phyloP scores from a whole-genome alignment of 2,888 invertebrate genomes.

The Lithophane semibrunnea region DNA sequence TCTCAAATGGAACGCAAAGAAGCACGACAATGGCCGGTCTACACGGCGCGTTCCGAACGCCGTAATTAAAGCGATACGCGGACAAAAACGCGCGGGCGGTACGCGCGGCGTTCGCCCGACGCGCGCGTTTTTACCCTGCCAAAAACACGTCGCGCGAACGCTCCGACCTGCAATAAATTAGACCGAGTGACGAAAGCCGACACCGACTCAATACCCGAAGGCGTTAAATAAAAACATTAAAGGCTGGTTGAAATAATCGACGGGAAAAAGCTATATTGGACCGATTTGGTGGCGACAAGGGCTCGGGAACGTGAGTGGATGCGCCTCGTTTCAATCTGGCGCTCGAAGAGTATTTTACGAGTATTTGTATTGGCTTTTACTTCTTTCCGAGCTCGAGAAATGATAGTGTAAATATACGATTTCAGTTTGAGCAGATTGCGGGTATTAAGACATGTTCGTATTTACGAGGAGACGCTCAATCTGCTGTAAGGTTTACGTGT shows the following conservation, averaged over 20 bases:
- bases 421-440: constrained; percentile 57
- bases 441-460: constrained; percentile 54
- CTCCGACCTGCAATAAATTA: constrained; percentile 87
- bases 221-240: constrained; percentile 91
- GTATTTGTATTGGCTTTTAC: constrained; percentile 71
- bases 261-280: constrained; percentile 86
- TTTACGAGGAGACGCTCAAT: constrained; percentile 48
- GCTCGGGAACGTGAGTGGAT: constrained; percentile 74
- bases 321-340: constrained; percentile 73
- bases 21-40: constrained; percentile 62
- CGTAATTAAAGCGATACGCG: constrained; percentile 88
- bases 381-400: constrained; percentile 65
- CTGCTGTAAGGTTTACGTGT: constrained; percentile 29
- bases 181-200: constrained; percentile 86
- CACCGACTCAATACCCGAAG: constrained; percentile 86
- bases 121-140: constrained; percentile 83
- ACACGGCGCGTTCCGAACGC: constrained; percentile 73
- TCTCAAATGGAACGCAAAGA: constrained; percentile 62
- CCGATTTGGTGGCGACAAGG: constrained; percentile 86
- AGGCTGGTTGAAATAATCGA: constrained; percentile 87
- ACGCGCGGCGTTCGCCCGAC: constrained; percentile 77
- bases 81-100: constrained; percentile 81
- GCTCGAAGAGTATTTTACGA: constrained; percentile 68
- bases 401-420: constrained; percentile 69
- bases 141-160: constrained; percentile 84